Conservation (phyloP, 2,797 vertebrate species). For the Liasis olivaceus region DNA sequence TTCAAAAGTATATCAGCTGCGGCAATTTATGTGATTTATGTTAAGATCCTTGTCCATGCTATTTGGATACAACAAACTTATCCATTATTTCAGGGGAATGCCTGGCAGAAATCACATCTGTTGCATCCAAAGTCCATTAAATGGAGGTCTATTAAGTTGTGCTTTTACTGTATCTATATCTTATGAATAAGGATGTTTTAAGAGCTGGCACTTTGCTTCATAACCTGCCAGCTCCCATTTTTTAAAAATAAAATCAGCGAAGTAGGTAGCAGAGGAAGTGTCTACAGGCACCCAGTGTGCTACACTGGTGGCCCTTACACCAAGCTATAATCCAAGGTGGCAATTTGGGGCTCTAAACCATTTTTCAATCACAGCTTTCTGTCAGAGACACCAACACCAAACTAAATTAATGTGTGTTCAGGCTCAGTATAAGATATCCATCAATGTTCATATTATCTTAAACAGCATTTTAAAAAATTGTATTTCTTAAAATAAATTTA, state of each 20-base stretch:
- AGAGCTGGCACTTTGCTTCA: not conserved
- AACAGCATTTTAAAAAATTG: slow-evolving; percentile 17
- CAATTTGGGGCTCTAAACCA: not conserved
- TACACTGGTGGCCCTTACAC: not conserved
- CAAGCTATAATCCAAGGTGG: not conserved
- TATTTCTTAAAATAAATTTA: slow-evolving; percentile 22
- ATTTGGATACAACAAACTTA: not conserved
- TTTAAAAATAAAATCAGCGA: not conserved
- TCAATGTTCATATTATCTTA: not conserved
- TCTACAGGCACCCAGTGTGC: not conserved
- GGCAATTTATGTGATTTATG: not conserved
- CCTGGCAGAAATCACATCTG: not conserved
- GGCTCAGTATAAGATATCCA: not conserved
- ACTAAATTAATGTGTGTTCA: not conserved
- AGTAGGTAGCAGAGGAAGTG: not conserved
- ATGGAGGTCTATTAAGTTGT: not conserved
- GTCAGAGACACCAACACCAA: not conserved
- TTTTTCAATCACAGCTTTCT: not conserved
- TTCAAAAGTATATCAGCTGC: not conserved
- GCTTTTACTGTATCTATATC: not conserved
- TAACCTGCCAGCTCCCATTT: not conserved
- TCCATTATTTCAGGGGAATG: not conserved
- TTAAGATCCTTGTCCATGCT: not conserved
- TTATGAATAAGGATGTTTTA: not conserved
- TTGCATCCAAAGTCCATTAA: not conserved